Evolutionary conservation across 2,797 vertebrate genomes (phyloP).

Genomic region (Tachyglossus aculeatus): DNA sequence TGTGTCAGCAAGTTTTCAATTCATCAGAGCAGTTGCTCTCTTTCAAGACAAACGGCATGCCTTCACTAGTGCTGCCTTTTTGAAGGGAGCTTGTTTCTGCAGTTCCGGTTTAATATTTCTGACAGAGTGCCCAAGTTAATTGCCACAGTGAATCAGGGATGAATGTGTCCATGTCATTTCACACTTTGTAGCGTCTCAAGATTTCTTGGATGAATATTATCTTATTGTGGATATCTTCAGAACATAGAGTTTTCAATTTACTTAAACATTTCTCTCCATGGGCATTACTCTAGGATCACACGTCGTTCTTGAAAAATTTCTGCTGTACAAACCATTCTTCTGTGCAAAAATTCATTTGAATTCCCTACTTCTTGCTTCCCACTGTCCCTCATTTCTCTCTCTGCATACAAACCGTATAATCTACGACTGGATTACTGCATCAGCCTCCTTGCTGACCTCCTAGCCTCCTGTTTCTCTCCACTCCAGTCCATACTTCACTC

Average conservation of each 20-base stretch:
- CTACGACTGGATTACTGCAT: no score
- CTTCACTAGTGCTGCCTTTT: not conserved
- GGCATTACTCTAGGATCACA: not conserved
- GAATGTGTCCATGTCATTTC: not conserved
- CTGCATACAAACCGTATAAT: not conserved
- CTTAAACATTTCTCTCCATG: not conserved
- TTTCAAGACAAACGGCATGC: not conserved
- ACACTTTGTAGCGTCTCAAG: slow-evolving; percentile 12
- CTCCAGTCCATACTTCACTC: no score
- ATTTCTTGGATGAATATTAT: not conserved
- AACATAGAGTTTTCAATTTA: not conserved
- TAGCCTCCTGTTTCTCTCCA: no score
- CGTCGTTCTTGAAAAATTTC: not conserved
- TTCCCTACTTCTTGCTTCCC: not conserved
- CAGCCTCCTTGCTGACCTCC: no score
- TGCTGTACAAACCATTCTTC: not conserved
- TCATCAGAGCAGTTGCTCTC: slow-evolving; percentile 12
- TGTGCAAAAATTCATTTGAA: not conserved
- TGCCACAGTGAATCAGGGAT: slow-evolving; percentile 4
- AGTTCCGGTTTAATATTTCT: slow-evolving; percentile 40
- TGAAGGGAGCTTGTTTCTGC: slow-evolving; percentile 25
- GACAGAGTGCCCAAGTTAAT: slow-evolving; percentile 2
- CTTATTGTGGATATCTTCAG: not conserved
- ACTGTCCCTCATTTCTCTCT: slow-evolving; percentile 14
- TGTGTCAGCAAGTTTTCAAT: slow-evolving; percentile 12